Evolutionary conservation across 2,888 invertebrate genomes (phyloP).

Genomic region (Metacarcinus magister): DNA sequence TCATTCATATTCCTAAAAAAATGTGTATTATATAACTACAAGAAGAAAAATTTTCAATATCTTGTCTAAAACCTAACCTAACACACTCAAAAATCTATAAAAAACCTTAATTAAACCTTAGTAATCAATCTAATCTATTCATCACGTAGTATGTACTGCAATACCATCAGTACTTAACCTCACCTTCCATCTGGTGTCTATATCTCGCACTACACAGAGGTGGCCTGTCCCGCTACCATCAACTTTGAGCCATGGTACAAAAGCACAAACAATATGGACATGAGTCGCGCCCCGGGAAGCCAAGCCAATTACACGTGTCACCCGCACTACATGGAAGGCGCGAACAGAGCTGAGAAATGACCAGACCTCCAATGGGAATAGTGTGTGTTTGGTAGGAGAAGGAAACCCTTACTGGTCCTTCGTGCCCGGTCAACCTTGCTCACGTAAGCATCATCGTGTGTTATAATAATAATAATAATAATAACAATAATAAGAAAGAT

Average conservation of each 20-base stretch:
- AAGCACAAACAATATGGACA: background rate
- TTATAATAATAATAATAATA: too few relatives aligned
- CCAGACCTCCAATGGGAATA: background rate
- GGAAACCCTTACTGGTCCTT: background rate
- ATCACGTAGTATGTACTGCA: background rate
- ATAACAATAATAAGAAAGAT: too few relatives aligned
- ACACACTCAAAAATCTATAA: too few relatives aligned
- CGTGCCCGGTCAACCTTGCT: background rate
- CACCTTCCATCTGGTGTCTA: background rate
- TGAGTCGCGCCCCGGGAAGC: background rate
- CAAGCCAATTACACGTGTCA: background rate
- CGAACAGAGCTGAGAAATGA: background rate
- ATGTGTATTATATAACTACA: too few relatives aligned
- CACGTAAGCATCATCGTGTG: background rate
- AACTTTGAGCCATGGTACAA: background rate
- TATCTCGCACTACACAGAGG: background rate
- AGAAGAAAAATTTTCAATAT: background rate
- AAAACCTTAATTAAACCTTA: too few relatives aligned
- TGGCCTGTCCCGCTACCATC: slow-evolving; percentile 7
- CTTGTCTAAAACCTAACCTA: background rate
- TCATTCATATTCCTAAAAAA: too few relatives aligned
- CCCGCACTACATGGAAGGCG: background rate
- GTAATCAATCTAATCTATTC: too few relatives aligned
- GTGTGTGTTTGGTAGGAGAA: background rate
- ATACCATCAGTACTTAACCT: background rate